These are phyloP conservation scores for Euzophera pinguis DNA, from an alignment of 2,888 invertebrate species.

Conservation along the genomic window DNA sequence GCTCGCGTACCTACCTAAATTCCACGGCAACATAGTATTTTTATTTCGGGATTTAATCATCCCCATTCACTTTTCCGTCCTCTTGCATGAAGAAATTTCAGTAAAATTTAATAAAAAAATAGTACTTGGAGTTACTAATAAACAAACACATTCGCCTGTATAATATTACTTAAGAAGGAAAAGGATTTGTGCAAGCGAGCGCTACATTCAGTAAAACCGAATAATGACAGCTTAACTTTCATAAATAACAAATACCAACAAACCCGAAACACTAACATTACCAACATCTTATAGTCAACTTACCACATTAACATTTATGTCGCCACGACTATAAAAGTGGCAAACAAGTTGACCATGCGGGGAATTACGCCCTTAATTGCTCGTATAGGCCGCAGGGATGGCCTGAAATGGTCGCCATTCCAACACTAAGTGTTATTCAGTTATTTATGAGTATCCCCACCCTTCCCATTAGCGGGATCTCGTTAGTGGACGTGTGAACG, in stretches of 20 bases:
- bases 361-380: constrained; percentile 32
- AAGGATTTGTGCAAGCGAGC: no score
- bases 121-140: no score
- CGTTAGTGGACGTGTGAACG: constrained; percentile 36
- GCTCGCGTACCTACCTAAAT: no score
- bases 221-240: no score
- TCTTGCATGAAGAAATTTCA: no score
- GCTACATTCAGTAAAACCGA: no score
- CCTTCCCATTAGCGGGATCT: constrained; percentile 36
- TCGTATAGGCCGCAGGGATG: constrained; percentile 27
- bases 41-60: no score
- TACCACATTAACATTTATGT: constrained; percentile 25
- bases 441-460: constrained; percentile 41
- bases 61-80: no score
- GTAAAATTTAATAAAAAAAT: no score
- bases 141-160: no score
- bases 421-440: constrained; percentile 41
- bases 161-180: no score
- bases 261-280: not conserved
- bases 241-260: not conserved
- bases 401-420: constrained; percentile 24
- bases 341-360: constrained; percentile 30
- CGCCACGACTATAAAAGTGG: constrained; percentile 28
- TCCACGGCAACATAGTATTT: no score
- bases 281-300: not conserved